Evolutionary conservation across 2,113 vertebrate genomes (phyloP), one percentile per base, ranked within the genome.

Genomic region (Stercorarius parasiticus): DNA sequence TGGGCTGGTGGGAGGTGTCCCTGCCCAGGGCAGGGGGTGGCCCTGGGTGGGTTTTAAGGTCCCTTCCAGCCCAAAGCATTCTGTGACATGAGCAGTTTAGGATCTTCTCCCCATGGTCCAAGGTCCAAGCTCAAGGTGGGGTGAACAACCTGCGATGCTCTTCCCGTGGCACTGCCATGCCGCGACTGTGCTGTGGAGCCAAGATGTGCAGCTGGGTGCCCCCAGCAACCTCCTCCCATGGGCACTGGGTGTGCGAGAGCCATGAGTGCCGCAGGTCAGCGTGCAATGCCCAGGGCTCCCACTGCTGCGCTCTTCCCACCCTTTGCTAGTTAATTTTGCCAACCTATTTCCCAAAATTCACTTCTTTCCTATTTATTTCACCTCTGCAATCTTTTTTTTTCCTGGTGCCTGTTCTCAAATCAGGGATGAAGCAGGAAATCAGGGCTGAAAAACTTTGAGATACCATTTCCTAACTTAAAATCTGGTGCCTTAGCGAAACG

Each of bases 211-310:
- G 17, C 15, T 30, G 78, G 34, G 34, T 18, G 19, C 6, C 34
- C 55, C 32, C 45, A 17, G 5, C 34, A 14, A 6, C 29, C 17
- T 3, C 22, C 20, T 20, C 1, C 1, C 1, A 0, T 10, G 36
- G 25, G 14, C 15, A 1, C 0, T 2, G 45, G 38, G 20, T 27
- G 42, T 32, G 10, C 10, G 27, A 29, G 30, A 36, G 30, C 47
- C 2, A 1, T 4, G 40, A 6, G 55, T 21, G 55, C 27, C 10
- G 5, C 23, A 1, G 34, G 15, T 38, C 2, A 2, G 26, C 2
- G 6, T 34, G 30, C 7, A 3, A 15, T 0, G 7, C 32, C 34
- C 52, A 42, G 10, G 29, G 29, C 32, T 84, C 14, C 71, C 36
- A 4, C 19, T 7, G 0, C 26, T 6, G 0, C 12, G 29, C 36